These are phyloP conservation scores for Polyommatus iphigenia DNA, from an alignment of 2,888 invertebrate genomes.

Conservation along the genomic window DNA sequence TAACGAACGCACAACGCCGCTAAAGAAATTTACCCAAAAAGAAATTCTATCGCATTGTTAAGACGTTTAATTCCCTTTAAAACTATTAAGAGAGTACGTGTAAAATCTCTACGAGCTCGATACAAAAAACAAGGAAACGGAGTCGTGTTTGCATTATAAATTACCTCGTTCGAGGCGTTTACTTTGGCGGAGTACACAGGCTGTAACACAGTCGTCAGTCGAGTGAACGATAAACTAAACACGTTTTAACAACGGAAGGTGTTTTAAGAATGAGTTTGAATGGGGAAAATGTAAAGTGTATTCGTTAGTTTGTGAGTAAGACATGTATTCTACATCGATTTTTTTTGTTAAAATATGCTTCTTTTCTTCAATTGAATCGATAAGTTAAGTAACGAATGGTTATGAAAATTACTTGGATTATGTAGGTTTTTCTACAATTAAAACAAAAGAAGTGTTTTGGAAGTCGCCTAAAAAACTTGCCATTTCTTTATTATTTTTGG, in stretches of 20 bases:
- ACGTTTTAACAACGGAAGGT: neutral
- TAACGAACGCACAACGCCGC: neutral
- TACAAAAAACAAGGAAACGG: constrained; percentile 14
- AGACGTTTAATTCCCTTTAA: constrained; percentile 1
- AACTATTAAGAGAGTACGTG: neutral
- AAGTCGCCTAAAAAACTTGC: too few species aligned
- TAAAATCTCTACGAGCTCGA: neutral
- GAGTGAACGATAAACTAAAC: neutral
- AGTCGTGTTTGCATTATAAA: constrained; percentile 26
- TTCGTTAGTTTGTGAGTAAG: too few species aligned
- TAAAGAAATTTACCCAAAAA: neutral
- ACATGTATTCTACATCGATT: too few species aligned
- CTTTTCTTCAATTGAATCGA: too few species aligned
- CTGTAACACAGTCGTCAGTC: constrained; percentile 13
- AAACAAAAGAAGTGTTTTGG: neutral
- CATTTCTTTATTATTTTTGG: too few species aligned
- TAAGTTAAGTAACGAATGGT: too few species aligned
- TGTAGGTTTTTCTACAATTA: neutral
- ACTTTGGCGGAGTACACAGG: constrained; percentile 11
- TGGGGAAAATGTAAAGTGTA: neutral
- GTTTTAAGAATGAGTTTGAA: neutral
- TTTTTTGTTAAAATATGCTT: too few species aligned
- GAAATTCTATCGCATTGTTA: neutral
- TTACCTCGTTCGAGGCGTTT: constrained; percentile 23
- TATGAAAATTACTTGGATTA: neutral